A percentile compares a stretch with the other conserved stretches of the same genome.
phyloP scores from a whole-genome alignment of 2,888 invertebrate genomes.

The Hypselothyrea guttata region DNA sequence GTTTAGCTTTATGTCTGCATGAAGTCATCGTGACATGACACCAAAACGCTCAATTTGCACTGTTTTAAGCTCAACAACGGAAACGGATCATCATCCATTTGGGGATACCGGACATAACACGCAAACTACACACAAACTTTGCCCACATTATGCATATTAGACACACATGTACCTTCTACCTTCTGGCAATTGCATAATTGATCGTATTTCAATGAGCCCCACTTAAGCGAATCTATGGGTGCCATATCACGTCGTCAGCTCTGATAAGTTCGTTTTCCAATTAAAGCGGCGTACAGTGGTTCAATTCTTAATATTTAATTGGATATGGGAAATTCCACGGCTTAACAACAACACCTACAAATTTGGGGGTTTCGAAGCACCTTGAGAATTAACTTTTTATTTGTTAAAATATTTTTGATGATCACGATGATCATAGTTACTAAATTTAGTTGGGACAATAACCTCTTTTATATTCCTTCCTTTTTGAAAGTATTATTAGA shows the following conservation, averaged over 20 bases:
- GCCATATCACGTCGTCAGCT: constrained; percentile 15
- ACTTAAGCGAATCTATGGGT: constrained; percentile 4
- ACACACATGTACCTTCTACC: not conserved
- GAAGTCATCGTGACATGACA: constrained; percentile 27
- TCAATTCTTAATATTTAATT: not conserved
- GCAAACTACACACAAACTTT: not conserved
- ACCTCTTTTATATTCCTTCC: no score
- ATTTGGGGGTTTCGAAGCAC: no score
- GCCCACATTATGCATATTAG: constrained; percentile 2
- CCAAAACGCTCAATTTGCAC: constrained; percentile 11
- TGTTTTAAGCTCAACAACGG: constrained; percentile 46
- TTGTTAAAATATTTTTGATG: no score
- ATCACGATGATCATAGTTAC: no score
- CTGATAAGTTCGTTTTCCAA: constrained; percentile 43
- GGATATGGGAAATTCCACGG: no score
- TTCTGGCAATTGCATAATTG: constrained; percentile 59
- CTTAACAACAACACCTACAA: no score
- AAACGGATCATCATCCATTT: constrained; percentile 42
- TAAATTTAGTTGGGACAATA: no score
- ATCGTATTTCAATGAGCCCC: constrained; percentile 45
- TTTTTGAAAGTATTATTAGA: no score
- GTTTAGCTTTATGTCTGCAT: constrained; percentile 19
- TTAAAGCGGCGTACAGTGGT: constrained; percentile 28
- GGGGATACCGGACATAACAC: constrained; percentile 1
- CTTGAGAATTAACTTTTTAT: no score